Base-by-base conservation (phyloP, 1,140 invertebrate genomes). In the Lasaia peninsularis region DNA sequence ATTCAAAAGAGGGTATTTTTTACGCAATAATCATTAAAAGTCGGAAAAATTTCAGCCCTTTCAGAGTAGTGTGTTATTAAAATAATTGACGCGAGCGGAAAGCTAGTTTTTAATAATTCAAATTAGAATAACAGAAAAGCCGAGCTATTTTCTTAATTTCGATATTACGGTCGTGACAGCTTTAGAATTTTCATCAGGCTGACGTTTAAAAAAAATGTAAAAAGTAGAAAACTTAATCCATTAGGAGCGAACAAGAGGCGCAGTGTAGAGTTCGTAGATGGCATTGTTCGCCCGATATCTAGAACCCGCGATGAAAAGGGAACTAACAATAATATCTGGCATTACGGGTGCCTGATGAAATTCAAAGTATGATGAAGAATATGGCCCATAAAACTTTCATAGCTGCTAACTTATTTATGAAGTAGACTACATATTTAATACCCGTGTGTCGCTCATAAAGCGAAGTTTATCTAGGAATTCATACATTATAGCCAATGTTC, bases 371-470 rank as follows among this genome's bases (percentile, higher is more conserved):
- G 78, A 82, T 80, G 80, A 82, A 85, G 73, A 77, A 83, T 85
- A 85, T 78, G 63, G 73, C 71, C 75, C 75, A 78, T 86, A 83
- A 82, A 86, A 76, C 70, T 83, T 86, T 86, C 71, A 83, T 81
- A 75, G 77, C 80, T 83, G 73, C 80, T 85, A 83, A 86, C 75
- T 81, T 83, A 81, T 83, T 86, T 86, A 84, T 81, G 80, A 80
- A 80, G 63, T 73, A 65, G 67, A 65, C 75, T 81, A 75, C 73
- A 78, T 80, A 80, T 81, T 80, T 84, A 83, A 80, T 80, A 75
- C 68, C 70, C 50, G 53, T 71, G 69, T 61, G 58, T 73, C 66
- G 61, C 67, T 59, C 65, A 69, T 72, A 71, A 69, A 71, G 44
- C 20, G 18, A 48, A 40, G 53, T 35, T 55, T 55, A 40, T 55